Conservation (phyloP, 2,888 invertebrate genomes). For the Drosophila picticornis region DNA sequence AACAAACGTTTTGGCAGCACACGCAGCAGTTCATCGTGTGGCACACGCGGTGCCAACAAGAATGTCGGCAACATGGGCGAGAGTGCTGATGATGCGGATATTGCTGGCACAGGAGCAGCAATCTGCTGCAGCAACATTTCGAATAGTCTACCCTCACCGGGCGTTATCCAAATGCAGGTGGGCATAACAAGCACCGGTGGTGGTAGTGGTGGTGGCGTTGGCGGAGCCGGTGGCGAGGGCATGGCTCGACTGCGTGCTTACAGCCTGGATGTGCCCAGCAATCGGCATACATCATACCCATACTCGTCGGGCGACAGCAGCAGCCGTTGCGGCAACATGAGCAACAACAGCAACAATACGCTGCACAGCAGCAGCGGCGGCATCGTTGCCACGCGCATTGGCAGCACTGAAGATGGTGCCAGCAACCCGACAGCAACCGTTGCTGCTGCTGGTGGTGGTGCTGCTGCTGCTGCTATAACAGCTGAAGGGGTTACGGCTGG, state of each 20-base stretch:
- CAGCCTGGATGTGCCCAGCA: slow-evolving; percentile 84
- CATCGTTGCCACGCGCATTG: slow-evolving; percentile 74
- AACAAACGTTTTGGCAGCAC: slow-evolving; percentile 84
- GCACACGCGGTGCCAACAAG: slow-evolving; percentile 62
- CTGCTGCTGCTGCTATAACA: background rate
- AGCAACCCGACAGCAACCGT: slow-evolving; percentile 6
- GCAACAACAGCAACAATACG: slow-evolving; percentile 84
- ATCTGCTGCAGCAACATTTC: slow-evolving; percentile 83
- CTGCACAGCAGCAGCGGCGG: slow-evolving; percentile 83
- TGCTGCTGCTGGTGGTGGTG: background rate
- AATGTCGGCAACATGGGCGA: slow-evolving; percentile 35
- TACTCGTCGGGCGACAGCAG: slow-evolving; percentile 84
- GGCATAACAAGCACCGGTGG: background rate
- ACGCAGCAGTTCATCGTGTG: slow-evolving; percentile 79
- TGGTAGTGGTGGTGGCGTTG: background rate
- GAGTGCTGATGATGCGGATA: background rate
- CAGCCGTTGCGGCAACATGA: slow-evolving; percentile 80
- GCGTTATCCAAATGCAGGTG: slow-evolving; percentile 5
- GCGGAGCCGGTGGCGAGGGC: slow-evolving; percentile 36
- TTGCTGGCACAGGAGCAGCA: slow-evolving; percentile 1
- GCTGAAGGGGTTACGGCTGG: slow-evolving; percentile 34
- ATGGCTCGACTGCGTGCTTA: slow-evolving; percentile 81
- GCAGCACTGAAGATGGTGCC: slow-evolving; percentile 76
- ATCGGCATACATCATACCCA: slow-evolving; percentile 71
- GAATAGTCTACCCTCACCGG: slow-evolving; percentile 80